Conservation (phyloP, 2,888 invertebrate species). For the Coenonympha arcania region DNA sequence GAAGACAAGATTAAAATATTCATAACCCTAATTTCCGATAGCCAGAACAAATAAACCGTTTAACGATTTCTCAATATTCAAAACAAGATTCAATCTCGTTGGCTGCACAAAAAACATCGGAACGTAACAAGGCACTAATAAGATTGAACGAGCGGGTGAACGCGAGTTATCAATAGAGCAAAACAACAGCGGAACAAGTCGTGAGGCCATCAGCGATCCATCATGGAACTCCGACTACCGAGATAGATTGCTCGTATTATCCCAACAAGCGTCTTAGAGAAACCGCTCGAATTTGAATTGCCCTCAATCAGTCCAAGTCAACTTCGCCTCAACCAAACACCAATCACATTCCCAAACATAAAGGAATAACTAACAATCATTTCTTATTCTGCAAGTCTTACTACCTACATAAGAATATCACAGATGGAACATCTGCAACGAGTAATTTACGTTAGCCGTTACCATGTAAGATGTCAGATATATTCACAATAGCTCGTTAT, state of each 20-base stretch:
- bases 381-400: slow-evolving; percentile 8
- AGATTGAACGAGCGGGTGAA: slow-evolving; percentile 50
- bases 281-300: slow-evolving; percentile 50
- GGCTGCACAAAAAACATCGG: slow-evolving; percentile 56
- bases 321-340: slow-evolving; percentile 30
- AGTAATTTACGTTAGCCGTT: slow-evolving; percentile 40
- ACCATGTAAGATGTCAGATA: slow-evolving; percentile 41
- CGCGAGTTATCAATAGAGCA: slow-evolving; percentile 60
- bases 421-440: slow-evolving; percentile 33
- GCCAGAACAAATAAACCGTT: slow-evolving; percentile 3
- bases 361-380: slow-evolving; percentile 42
- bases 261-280: slow-evolving; percentile 51
- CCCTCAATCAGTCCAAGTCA: slow-evolving; percentile 58
- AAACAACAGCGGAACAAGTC: slow-evolving; percentile 64
- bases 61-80: slow-evolving; percentile 3
- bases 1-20: background rate
- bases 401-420: slow-evolving; percentile 20
- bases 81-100: slow-evolving; percentile 23
- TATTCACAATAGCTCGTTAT: slow-evolving; percentile 42
- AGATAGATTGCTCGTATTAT: slow-evolving; percentile 68
- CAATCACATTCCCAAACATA: slow-evolving; percentile 43
- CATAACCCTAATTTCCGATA: background rate
- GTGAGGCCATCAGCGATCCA: slow-evolving; percentile 69
- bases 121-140: slow-evolving; percentile 64
- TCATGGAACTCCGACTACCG: slow-evolving; percentile 51